Evolutionary conservation across 2,113 vertebrate species (phyloP).

Genomic region (Microcebus tavaratra): DNA sequence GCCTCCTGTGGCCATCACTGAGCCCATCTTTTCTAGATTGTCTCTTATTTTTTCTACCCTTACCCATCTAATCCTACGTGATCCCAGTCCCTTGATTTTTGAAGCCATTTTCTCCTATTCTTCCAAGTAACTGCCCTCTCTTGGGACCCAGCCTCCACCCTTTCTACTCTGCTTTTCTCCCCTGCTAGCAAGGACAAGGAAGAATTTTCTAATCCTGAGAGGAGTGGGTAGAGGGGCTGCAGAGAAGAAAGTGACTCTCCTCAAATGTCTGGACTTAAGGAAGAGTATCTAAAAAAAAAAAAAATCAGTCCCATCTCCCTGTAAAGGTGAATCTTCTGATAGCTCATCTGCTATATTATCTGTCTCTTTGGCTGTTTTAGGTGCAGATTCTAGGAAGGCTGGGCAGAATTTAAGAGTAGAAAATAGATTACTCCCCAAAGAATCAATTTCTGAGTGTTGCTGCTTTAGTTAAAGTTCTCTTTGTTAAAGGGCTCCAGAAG

Average conservation of each 20-base stretch:
- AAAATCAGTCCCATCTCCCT: not conserved
- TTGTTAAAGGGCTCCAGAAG: not conserved
- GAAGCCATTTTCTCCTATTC: not conserved
- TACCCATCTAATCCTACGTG: not conserved
- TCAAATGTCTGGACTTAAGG: not conserved
- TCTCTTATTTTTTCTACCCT: not conserved
- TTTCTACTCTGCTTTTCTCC: not conserved
- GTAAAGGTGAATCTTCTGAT: not conserved
- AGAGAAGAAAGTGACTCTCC: not conserved
- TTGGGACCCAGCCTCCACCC: not conserved
- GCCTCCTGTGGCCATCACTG: not conserved
- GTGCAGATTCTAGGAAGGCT: not conserved
- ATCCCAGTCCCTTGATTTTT: not conserved
- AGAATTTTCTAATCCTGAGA: not conserved
- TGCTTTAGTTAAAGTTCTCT: not conserved
- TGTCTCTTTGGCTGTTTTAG: not conserved
- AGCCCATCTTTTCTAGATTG: not conserved
- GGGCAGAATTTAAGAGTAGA: not conserved
- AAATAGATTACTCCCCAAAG: not conserved
- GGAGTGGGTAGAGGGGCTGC: not conserved
- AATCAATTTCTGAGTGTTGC: not conserved
- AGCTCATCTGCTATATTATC: not conserved
- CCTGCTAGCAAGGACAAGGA: not conserved
- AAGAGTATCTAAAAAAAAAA: not conserved
- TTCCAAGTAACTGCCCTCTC: not conserved